Percentiles rank a stretch among this genome's conserved stretches.
phyloP scores from a whole-genome alignment of 2,113 vertebrate genomes.

The Cyprinodon brontotheroides region DNA sequence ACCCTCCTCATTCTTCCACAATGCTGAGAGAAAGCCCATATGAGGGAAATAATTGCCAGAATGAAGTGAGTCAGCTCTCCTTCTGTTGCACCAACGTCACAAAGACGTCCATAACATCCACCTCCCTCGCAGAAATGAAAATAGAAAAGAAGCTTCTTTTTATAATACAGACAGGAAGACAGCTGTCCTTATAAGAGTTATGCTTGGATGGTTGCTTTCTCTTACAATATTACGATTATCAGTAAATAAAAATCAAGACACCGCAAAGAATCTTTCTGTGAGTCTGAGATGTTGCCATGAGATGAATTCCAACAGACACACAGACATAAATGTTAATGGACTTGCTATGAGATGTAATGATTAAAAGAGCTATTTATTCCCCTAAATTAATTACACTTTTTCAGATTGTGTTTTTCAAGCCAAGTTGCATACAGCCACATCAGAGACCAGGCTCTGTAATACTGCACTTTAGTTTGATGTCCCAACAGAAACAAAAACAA shows the following conservation, averaged over 20 bases:
- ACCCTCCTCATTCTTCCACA: conserved; percentile 30
- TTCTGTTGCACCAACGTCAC: conserved; percentile 72
- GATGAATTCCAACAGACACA: conserved; percentile 3
- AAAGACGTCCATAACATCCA: conserved; percentile 61
- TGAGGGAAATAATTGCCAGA: conserved; percentile 67
- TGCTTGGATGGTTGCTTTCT: conserved; percentile 1
- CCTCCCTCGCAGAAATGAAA: conserved; percentile 68
- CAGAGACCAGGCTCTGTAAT: neutral
- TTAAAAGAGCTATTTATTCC: conserved; percentile 10
- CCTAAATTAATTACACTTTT: conserved; percentile 38
- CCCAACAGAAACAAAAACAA: neutral
- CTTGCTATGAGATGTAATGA: conserved; percentile 6
- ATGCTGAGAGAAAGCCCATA: conserved; percentile 63
- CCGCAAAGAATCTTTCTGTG: neutral
- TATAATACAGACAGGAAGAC: conserved; percentile 44
- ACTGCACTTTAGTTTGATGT: neutral
- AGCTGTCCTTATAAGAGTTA: conserved; percentile 18
- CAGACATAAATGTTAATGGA: conserved; percentile 11
- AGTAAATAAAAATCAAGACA: conserved; percentile 10
- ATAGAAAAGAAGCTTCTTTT: conserved; percentile 57
- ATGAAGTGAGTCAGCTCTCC: conserved; percentile 70
- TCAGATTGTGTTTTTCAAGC: conserved; percentile 13
- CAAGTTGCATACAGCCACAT: neutral
- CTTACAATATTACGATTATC: neutral
- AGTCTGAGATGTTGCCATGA: conserved; percentile 1